Conservation (phyloP, 1,140 invertebrate genomes). For the Chironomus tepperi region DNA sequence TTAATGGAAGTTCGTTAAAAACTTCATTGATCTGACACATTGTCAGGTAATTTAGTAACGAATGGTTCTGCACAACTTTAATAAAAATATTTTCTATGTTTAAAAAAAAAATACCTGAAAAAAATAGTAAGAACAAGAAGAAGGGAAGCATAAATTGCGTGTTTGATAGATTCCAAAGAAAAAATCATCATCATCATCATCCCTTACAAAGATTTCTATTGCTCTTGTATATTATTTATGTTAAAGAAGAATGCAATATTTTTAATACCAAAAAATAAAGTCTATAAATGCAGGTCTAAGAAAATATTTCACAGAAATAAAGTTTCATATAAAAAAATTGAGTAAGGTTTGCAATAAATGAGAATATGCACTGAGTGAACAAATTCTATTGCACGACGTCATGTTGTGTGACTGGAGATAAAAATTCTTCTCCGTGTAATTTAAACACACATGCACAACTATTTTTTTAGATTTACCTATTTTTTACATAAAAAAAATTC, state of each 20-base stretch:
- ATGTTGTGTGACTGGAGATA: background rate
- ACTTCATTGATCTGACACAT: constrained; percentile 11
- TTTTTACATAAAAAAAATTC: constrained; percentile 17
- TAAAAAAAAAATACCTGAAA: background rate
- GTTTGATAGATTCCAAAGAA: constrained; percentile 16
- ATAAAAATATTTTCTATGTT: background rate
- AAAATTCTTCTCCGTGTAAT: background rate
- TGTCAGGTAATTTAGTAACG: constrained; percentile 19
- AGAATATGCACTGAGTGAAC: background rate
- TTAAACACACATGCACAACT: background rate
- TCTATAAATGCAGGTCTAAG: background rate
- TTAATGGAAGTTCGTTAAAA: background rate
- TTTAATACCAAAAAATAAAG: constrained; percentile 2
- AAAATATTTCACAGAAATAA: constrained; percentile 17
- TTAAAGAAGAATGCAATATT: background rate
- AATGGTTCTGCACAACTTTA: background rate
- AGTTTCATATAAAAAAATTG: constrained; percentile 2
- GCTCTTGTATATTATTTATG: background rate
- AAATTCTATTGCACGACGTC: background rate
- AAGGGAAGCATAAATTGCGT: constrained; percentile 21
- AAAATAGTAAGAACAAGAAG: background rate
- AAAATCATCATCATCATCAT: constrained; percentile 3
- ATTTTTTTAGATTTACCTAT: constrained; percentile 20
- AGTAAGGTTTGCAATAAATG: constrained; percentile 16
- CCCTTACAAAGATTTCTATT: background rate